Evolutionary conservation across 1,140 invertebrate genomes (phyloP).

Genomic region (Brachionus calyciflorus): DNA sequence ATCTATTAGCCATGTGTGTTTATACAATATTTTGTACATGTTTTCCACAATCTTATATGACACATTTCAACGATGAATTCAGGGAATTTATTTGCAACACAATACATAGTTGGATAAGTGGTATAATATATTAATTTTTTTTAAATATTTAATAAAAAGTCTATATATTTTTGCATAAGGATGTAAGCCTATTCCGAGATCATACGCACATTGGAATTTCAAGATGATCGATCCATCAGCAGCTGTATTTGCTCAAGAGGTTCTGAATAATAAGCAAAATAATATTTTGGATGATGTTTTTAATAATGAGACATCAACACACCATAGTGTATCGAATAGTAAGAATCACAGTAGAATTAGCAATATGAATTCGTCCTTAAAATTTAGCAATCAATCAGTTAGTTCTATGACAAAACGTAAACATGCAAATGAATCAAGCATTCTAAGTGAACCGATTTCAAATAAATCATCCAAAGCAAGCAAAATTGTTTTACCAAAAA

Average conservation of each 20-base stretch:
- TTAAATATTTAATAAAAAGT: not conserved
- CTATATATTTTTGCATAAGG: not conserved
- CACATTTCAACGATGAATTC: conserved; percentile 26
- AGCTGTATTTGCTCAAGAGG: conserved; percentile 34
- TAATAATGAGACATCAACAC: not conserved
- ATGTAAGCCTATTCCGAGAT: conserved; percentile 6
- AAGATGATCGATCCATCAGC: conserved; percentile 12
- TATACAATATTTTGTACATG: conserved; percentile 35
- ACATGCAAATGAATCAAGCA: not conserved
- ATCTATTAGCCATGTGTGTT: conserved; percentile 12
- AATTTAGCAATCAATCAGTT: not conserved
- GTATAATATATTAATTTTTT: not conserved
- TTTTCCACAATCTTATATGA: conserved; percentile 25
- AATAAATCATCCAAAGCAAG: conserved; percentile 7
- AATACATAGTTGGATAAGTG: conserved; percentile 21
- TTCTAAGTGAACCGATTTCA: not conserved
- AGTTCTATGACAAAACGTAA: conserved; percentile 9
- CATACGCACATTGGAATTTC: conserved; percentile 19
- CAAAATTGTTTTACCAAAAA: not conserved
- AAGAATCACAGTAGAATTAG: conserved; percentile 31
- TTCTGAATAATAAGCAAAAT: conserved; percentile 24
- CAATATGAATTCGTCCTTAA: not conserved
- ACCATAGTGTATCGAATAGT: not conserved
- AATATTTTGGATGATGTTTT: not conserved
- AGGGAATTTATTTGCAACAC: conserved; percentile 30